These are phyloP conservation scores for Euspilapteryx auroguttella DNA, from an alignment of 2,888 invertebrate genomes.

Conservation along the genomic window DNA sequence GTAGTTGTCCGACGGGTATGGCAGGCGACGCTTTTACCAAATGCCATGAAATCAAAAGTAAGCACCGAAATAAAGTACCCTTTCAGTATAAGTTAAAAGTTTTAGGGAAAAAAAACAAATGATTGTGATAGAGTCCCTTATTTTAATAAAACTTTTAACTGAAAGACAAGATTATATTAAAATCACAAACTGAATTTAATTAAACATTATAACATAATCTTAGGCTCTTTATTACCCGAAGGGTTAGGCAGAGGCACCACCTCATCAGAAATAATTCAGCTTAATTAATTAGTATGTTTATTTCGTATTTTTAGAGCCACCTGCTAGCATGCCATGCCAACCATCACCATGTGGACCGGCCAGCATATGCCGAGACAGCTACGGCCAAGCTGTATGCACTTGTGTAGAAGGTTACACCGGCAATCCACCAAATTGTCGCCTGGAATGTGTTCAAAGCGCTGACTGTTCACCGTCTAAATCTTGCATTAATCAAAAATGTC, in stretches of 20 bases:
- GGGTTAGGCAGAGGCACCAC: no score
- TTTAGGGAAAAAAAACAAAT: no score
- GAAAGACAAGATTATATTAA: no score
- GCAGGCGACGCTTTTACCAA: constrained; percentile 72
- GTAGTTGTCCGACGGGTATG: constrained; percentile 64
- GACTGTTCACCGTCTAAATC: constrained; percentile 77
- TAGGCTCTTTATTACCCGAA: no score
- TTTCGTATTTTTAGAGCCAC: no score
- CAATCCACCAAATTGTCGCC: constrained; percentile 76
- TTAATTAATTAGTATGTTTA: no score
- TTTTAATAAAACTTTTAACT: no score
- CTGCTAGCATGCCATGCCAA: constrained; percentile 55
- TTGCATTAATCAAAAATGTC: constrained; percentile 76
- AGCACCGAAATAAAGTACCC: constrained; percentile 11
- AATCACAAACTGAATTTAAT: no score
- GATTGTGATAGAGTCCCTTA: no score
- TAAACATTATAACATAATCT: no score
- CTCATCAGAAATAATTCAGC: no score
- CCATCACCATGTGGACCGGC: constrained; percentile 83
- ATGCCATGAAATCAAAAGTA: constrained; percentile 64
- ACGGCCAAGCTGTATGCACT: constrained; percentile 71
- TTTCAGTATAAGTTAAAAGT: no score
- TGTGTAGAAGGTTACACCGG: constrained; percentile 74
- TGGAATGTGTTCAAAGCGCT: constrained; percentile 79
- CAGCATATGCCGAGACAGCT: constrained; percentile 69